These are phyloP conservation scores for Troides oblongomaculatus DNA, from an alignment of 2,888 invertebrate species.

Conservation along the genomic window DNA sequence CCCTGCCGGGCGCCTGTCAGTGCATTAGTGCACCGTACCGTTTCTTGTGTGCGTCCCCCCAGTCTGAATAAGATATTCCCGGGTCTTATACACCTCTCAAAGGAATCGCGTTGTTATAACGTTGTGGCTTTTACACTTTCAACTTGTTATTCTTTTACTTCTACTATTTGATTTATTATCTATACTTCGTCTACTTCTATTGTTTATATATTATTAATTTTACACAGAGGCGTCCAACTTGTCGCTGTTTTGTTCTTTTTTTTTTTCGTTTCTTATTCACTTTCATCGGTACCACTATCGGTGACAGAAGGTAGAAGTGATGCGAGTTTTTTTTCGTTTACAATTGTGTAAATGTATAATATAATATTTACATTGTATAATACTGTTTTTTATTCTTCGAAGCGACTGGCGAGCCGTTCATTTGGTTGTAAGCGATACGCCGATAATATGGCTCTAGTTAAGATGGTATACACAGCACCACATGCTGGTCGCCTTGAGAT, in stretches of 20 bases:
- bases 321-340: too few relatives aligned
- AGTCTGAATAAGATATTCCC: conserved; percentile 26
- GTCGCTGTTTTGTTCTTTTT: not conserved
- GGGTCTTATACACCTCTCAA: conserved; percentile 24
- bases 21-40: conserved; percentile 26
- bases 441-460: too few relatives aligned
- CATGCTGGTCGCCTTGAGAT: too few relatives aligned
- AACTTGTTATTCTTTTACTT: conserved; percentile 18
- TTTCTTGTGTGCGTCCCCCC: conserved; percentile 5
- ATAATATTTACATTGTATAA: too few relatives aligned
- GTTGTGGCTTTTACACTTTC: conserved; percentile 12
- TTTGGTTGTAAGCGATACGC: too few relatives aligned
- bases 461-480: too few relatives aligned
- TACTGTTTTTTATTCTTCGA: too few relatives aligned
- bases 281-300: too few relatives aligned
- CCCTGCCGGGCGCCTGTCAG: not conserved
- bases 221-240: not conserved
- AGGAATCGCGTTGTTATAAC: conserved; percentile 24
- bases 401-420: too few relatives aligned
- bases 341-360: too few relatives aligned
- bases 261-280: too few relatives aligned
- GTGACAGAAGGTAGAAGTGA: too few relatives aligned
- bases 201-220: not conserved
- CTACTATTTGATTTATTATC: not conserved
- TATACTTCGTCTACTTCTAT: not conserved